Percentiles rank a stretch among this genome's conserved stretches.
phyloP scores from a whole-genome alignment of 2,113 vertebrate genomes.

The Hymenochirus boettgeri region DNA sequence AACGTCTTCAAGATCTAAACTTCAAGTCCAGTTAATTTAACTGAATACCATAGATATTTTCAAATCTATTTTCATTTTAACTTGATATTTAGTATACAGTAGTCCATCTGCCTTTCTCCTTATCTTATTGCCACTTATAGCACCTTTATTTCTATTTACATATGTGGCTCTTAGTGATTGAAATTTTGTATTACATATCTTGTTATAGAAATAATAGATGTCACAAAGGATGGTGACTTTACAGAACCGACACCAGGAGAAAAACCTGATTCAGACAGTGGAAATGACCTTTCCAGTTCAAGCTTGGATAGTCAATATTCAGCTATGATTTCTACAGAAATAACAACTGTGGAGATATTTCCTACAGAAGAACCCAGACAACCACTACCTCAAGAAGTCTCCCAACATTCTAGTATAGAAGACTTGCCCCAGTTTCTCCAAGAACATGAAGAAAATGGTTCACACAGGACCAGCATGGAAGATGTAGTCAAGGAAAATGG shows the following conservation, averaged over 20 bases:
- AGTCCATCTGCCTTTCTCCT: too few species aligned
- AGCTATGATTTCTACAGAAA: neutral
- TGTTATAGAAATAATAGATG: neutral
- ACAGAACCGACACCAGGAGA: rapidly evolving
- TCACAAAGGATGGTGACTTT: neutral
- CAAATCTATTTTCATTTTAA: too few species aligned
- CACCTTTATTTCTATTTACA: too few species aligned
- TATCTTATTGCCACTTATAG: too few species aligned
- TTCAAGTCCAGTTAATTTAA: too few species aligned
- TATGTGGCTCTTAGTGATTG: too few species aligned
- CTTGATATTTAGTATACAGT: too few species aligned
- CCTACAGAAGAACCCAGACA: neutral
- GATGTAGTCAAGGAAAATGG: neutral
- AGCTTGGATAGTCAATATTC: neutral
- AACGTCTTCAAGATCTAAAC: too few species aligned
- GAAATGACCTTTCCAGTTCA: rapidly evolving
- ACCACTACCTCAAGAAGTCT: slow-evolving; percentile 8
- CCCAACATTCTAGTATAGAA: slow-evolving; percentile 42
- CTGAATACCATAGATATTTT: too few species aligned
- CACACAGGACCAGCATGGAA: neutral
- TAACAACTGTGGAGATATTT: rapidly evolving
- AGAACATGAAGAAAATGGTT: slow-evolving; percentile 29
- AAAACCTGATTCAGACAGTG: rapidly evolving
- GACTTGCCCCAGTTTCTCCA: slow-evolving; percentile 40
- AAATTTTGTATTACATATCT: neutral